Evolutionary conservation across 2,113 vertebrate genomes (phyloP).

Genomic region (Gallinago undulata): DNA sequence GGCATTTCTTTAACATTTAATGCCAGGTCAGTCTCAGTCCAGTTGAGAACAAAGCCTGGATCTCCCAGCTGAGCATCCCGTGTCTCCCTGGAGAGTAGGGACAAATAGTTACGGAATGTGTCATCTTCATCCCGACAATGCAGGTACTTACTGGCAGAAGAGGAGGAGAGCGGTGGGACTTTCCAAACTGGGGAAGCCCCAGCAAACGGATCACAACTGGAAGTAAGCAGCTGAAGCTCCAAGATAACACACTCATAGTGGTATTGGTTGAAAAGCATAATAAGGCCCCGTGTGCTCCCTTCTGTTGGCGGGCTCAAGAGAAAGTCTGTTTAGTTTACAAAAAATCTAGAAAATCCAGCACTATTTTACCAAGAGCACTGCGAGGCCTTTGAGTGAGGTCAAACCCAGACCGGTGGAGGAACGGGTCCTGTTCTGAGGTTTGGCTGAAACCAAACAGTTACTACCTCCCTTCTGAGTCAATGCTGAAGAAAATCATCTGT

Average conservation of each 20-base stretch:
- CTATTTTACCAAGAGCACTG: not conserved
- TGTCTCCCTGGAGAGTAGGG: not conserved
- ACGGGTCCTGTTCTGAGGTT: not conserved
- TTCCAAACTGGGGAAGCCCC: slow-evolving; percentile 30
- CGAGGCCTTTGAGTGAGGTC: not conserved
- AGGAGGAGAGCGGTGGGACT: not conserved
- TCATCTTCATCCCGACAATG: slow-evolving; percentile 29
- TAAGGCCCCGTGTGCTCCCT: not conserved
- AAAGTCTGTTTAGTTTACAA: too few species aligned
- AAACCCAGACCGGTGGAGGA: not conserved
- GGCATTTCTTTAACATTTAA: not conserved
- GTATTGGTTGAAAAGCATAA: not conserved
- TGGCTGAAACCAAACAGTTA: not conserved
- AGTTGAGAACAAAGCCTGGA: not conserved
- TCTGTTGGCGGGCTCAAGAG: not conserved
- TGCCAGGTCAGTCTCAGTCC: not conserved
- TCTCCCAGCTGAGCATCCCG: not conserved
- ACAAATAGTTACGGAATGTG: not conserved
- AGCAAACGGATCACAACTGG: not conserved
- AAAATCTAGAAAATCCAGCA: not conserved
- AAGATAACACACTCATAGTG: slow-evolving; percentile 5
- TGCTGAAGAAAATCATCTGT: not conserved
- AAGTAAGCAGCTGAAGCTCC: slow-evolving; percentile 39
- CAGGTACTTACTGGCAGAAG: slow-evolving; percentile 42
- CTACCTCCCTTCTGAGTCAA: not conserved